Base-by-base conservation (phyloP, 2,797 vertebrate species). In the Capromys pilorides region DNA sequence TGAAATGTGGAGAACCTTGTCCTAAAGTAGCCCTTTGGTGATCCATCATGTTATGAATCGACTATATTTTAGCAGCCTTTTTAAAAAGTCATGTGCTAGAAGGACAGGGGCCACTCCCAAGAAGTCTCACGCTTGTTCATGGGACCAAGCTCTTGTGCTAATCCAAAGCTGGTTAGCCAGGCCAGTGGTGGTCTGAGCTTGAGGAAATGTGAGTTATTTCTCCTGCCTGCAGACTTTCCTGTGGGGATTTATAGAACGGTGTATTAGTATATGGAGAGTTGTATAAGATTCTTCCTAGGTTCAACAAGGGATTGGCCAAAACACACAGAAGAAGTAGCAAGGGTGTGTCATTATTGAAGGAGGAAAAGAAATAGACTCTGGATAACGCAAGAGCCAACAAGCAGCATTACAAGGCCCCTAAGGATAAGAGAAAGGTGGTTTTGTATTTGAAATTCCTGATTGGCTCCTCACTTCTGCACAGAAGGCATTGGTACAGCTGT, bases 81-180 rank as follows among this genome's bases (percentile, higher is more conserved):
- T n/a, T 67, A 1, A 39, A 13, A 59, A 10, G 31, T 7, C 19
- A 1, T 51, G 2, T 11, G 36, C 3, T 1, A 39, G 51, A n/a
- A 36, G 4, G n/a, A 8, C 19, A 64, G 19, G 0, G 2, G 7
- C 9, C 0, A 22, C 33, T 0, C 4, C 18, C 6, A 5, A 2
- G 66, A n/a, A 18, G 4, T 64, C 3, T 36, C 6, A 2, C 16
- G n/a, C 1, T 22, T 22, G 12, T 2, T 19, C 6, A 2, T 2
- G 18, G 2, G 45, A 11, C 0, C 0, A 1, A 0, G 66, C 41
- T 73, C 77, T 41, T 33, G 41, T 78, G 22, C 10, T n/a, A 0
- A 75, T 0, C 64, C 18, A 28, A n/a, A 26, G 5, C 11, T 69
- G 61, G 6, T n/a, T 66, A 0, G 0, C 0, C 0, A 66, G 26